phyloP scores from a whole-genome alignment of 2,888 invertebrate genomes.

The Linnaemya tessellans region DNA sequence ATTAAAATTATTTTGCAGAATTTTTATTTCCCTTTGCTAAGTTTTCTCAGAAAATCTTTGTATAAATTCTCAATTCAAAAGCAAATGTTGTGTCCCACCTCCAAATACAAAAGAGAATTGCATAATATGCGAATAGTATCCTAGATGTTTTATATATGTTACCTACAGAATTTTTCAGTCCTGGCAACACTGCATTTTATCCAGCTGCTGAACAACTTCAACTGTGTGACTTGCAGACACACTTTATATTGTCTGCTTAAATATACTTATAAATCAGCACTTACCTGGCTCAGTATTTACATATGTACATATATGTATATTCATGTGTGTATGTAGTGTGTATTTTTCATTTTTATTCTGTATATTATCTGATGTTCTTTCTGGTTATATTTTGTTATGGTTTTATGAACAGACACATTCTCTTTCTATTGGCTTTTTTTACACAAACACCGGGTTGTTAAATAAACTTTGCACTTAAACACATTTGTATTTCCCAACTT shows the following conservation, averaged over 20 bases:
- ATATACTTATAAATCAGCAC: conserved; percentile 26
- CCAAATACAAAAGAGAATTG: no score
- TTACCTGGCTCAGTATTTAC: conserved; percentile 20
- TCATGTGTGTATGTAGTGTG: neutral
- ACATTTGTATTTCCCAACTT: conserved; percentile 18
- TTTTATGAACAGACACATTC: conserved; percentile 41
- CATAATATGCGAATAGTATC: no score
- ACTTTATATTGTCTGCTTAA: conserved; percentile 10
- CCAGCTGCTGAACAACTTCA: conserved; percentile 28
- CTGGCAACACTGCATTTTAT: conserved; percentile 10
- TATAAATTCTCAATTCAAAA: no score
- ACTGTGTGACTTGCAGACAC: neutral
- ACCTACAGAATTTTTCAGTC: neutral
- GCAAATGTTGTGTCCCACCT: no score
- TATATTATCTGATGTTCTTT: conserved; percentile 11
- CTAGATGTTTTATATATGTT: neutral
- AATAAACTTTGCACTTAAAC: conserved; percentile 46
- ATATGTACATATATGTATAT: no score
- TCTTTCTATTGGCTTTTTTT: conserved; percentile 22
- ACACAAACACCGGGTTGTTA: conserved; percentile 32
- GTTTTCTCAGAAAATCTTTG: no score
- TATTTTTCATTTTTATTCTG: conserved; percentile 11
- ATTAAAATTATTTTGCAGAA: no score
- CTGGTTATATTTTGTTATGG: conserved; percentile 25
- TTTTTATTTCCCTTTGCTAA: no score